Evolutionary conservation across 2,888 invertebrate genomes (phyloP), one percentile per base, ranked within the genome.

Genomic region (Scrobipalpa atriplicella): DNA sequence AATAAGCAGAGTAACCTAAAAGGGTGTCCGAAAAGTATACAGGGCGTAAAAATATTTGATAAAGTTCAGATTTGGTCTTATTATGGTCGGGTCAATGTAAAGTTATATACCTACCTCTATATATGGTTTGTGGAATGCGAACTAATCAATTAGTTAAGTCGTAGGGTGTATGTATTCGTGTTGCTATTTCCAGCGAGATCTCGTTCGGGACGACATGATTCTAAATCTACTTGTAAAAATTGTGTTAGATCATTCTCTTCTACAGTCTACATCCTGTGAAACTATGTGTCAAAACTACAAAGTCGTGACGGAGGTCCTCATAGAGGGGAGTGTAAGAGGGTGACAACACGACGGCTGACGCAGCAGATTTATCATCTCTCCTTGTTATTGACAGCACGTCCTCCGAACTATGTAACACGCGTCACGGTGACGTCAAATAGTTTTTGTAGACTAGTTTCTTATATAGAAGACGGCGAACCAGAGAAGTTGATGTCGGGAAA

Each of bases 351-450:
- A 16, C 16, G 6, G 2, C n/a, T 76, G 81, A 78, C 78, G 79
- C 73, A 67, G 67, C 67, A 76, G 75, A 83, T 85, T 83, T 82
- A 84, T 85, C 84, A 84, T 81, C 74, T 74, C 71, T 73, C 75
- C 81, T 80, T 79, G 84, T 78, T 82, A 84, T 83, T 80, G 84
- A 83, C 84, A 82, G 75, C 75, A 73, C 74, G 77, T 71, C 74
- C 66, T 51, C 68, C 68, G 70, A 67, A 67, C 38, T 54, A 41
- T 66, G 66, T 60, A 66, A 62, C 39, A 29, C 36, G 60, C 62
- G n/a, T 29, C 13, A 41, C 21, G 67, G 63, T 70, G 70, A 69
- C 72, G 65, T 52, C 47, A 47, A n/a, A 29, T 29, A 29, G 29
- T 29, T 29, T 29, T 29, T 29, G 29, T 29, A 29, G 29, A 29